Evolutionary conservation across 1,140 invertebrate genomes (phyloP).

Genomic region (Drosophila sp.): DNA sequence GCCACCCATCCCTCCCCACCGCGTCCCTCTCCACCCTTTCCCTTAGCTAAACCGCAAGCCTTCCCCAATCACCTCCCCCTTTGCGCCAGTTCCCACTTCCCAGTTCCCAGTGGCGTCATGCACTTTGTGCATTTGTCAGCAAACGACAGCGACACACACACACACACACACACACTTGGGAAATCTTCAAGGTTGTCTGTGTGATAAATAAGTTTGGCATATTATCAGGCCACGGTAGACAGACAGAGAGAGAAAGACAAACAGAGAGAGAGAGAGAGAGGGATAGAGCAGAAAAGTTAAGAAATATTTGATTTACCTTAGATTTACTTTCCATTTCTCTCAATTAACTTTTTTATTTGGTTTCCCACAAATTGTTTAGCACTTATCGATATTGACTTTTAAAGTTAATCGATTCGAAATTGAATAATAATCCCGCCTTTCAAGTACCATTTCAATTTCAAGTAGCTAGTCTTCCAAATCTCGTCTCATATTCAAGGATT

Average conservation of each 20-base stretch:
- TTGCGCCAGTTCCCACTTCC: background rate
- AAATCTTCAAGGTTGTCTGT: constrained; percentile 32
- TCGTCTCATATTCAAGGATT: no score
- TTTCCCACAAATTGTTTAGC: background rate
- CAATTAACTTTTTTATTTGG: background rate
- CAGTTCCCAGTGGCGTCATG: constrained; percentile 26
- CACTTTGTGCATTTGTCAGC: constrained; percentile 57
- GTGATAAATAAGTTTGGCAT: constrained; percentile 3
- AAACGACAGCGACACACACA: constrained; percentile 24
- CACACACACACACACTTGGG: background rate
- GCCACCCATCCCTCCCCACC: background rate
- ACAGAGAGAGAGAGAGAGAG: background rate
- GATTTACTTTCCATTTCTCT: background rate
- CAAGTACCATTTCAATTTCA: background rate
- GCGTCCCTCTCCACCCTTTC: background rate
- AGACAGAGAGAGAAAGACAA: background rate
- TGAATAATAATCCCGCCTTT: background rate
- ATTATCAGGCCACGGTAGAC: background rate
- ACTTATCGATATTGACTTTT: constrained; percentile 1
- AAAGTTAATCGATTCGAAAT: background rate
- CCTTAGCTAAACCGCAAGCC: background rate
- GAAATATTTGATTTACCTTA: constrained; percentile 12
- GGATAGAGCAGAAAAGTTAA: background rate
- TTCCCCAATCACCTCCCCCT: background rate
- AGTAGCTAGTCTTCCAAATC: no score